Evolutionary conservation across 2,888 invertebrate species (phyloP).

Genomic region (Atethmia centrago): DNA sequence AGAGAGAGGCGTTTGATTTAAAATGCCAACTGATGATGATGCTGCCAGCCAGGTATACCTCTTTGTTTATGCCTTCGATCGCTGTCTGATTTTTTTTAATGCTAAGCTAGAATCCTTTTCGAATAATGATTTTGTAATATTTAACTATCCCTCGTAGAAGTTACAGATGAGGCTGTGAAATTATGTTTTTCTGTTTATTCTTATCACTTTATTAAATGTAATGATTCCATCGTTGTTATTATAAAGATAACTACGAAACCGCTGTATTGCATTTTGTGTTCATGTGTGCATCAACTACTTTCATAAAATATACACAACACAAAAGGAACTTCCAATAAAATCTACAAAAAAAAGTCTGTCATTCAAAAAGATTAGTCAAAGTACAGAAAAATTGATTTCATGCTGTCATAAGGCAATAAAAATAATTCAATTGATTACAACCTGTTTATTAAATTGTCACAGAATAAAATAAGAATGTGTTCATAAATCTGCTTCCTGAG

Average conservation of each 20-base stretch:
- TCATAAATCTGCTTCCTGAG: conserved; percentile 28
- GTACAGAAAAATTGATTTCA: not conserved
- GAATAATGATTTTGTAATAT: not conserved
- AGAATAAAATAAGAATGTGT: not conserved
- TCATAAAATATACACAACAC: not conserved
- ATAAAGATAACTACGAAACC: not conserved
- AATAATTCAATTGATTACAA: not conserved
- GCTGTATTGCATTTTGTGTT: not conserved
- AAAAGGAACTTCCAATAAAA: no score
- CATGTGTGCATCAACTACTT: not conserved
- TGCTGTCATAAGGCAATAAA: not conserved
- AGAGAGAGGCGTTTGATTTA: conserved; percentile 78
- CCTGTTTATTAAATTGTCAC: not conserved
- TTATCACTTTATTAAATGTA: not conserved
- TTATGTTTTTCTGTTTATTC: not conserved
- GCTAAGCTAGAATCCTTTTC: not conserved
- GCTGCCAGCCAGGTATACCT: conserved; percentile 84
- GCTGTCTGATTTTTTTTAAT: not conserved
- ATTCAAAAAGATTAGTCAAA: no score
- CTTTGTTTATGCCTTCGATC: conserved; percentile 25
- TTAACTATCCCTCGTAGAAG: not conserved
- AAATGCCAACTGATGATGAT: conserved; percentile 81
- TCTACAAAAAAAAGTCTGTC: not conserved
- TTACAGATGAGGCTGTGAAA: not conserved
- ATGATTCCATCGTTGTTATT: not conserved